Evolutionary conservation across 2,888 invertebrate species (phyloP).

Genomic region (Cerastis leucographa): DNA sequence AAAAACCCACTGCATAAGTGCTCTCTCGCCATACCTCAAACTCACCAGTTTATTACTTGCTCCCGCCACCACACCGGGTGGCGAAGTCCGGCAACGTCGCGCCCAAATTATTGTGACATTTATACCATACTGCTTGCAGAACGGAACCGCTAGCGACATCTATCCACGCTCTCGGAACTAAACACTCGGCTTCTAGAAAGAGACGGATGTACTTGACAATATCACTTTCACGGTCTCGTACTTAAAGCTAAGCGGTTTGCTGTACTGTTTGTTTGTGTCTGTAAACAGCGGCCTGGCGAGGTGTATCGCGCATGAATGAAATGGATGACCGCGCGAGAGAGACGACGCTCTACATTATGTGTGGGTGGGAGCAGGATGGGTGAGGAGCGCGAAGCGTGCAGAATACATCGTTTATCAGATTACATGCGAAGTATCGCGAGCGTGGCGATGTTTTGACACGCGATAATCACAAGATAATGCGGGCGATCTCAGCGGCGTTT

Average conservation of each 20-base stretch:
- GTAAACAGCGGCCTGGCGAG: constrained; percentile 90
- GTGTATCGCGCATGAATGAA: constrained; percentile 91
- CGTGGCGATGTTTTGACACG: constrained; percentile 91
- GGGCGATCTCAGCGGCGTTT: constrained; percentile 89
- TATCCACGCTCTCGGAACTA: constrained; percentile 77
- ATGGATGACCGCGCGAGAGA: constrained; percentile 86
- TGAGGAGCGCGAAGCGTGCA: constrained; percentile 86
- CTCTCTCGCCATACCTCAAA: constrained; percentile 72
- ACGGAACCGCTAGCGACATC: constrained; percentile 87
- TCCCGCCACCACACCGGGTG: constrained; percentile 87
- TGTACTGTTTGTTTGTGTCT: constrained; percentile 91
- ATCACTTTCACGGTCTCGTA: constrained; percentile 91
- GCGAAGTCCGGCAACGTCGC: constrained; percentile 90
- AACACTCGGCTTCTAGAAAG: constrained; percentile 84
- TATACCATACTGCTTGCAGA: constrained; percentile 79
- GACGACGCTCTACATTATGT: constrained; percentile 71
- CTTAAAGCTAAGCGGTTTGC: constrained; percentile 91
- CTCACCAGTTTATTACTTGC: constrained; percentile 82
- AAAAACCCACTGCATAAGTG: constrained; percentile 71
- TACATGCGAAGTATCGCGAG: constrained; percentile 91
- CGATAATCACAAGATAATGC: constrained; percentile 91
- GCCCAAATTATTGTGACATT: constrained; percentile 89
- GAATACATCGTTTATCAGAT: constrained; percentile 91
- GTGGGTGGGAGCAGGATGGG: constrained; percentile 76
- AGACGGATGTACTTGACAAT: constrained; percentile 88